phyloP scores from a whole-genome alignment of 1,140 invertebrate genomes.

The Chironomus striatipennis region DNA sequence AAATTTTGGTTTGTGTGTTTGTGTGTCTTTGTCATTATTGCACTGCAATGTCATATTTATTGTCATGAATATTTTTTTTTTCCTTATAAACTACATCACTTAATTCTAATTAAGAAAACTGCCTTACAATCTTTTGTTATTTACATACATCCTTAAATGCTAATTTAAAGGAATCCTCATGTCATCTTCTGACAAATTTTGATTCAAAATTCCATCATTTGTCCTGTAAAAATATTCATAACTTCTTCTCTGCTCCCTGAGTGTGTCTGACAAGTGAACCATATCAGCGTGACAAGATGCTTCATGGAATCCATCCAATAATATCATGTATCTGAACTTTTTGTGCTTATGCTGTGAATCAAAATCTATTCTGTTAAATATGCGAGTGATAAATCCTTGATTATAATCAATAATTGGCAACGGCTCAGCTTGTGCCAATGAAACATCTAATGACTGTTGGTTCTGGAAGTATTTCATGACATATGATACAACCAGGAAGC shows the following conservation, averaged over 20 bases:
- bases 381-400: not conserved
- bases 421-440: not conserved
- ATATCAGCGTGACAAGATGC: not conserved
- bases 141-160: not conserved
- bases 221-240: not conserved
- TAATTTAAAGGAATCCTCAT: not conserved
- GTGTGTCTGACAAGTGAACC: not conserved
- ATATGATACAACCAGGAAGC: conserved; percentile 79
- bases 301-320: conserved; percentile 4
- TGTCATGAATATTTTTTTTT: no score
- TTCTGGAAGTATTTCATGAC: conserved; percentile 39
- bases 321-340: not conserved
- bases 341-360: not conserved
- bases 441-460: not conserved
- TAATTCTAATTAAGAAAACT: no score
- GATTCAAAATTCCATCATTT: not conserved
- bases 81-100: no score
- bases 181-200: conserved; percentile 10
- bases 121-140: no score
- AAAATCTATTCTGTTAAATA: not conserved
- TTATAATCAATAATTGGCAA: not conserved
- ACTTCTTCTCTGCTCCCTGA: conserved; percentile 1
- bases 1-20: not conserved
- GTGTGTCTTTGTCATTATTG: not conserved
- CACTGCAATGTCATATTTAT: not conserved